Base-by-base conservation (phyloP, 2,888 invertebrate genomes). In the Habroteleia sp. region DNA sequence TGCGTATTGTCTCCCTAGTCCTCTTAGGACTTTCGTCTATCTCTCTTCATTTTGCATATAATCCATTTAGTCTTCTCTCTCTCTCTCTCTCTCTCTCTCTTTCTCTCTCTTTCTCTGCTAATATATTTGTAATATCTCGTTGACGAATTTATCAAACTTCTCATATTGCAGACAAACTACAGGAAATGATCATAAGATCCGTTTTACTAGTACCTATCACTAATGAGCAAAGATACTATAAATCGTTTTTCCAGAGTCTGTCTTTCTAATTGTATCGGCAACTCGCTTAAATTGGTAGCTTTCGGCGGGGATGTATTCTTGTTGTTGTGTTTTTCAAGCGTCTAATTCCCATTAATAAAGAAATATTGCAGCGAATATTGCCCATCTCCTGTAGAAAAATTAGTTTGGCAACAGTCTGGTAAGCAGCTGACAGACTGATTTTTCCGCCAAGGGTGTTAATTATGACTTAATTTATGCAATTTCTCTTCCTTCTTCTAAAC, bases 1-100 rank as follows among this genome's bases (percentile, higher is more conserved):
- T 52, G n/a, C n/a, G 73, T 62, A 60, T 60, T 74, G 65, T 76
- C 52, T 58, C 44, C 60, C 33, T 39, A 44, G 17, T 14, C 14
- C 44, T 52, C 48, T 42, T 23, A 48, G 8, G n/a, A n/a, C n/a
- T n/a, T n/a, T n/a, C n/a, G n/a, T n/a, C n/a, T n/a, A n/a, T n/a
- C n/a, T n/a, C n/a, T n/a, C n/a, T n/a, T n/a, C n/a, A n/a, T n/a
- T n/a, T n/a, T n/a, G n/a, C n/a, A n/a, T n/a, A n/a, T n/a, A n/a
- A n/a, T n/a, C n/a, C n/a, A n/a, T n/a, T n/a, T n/a, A n/a, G n/a
- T 17, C 29, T 29, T 44, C 25, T 8, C 20, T 25, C 7, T 8
- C 1, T 52, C 7, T 8, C 7, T 35, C 13, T 2, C 1, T 41
- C 23, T 14, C 52, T 37, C 7, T 23, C 27, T 20, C 6, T 10